These are phyloP conservation scores for Bombus impatiens DNA, from an alignment of 1,140 invertebrate species.

Conservation along the genomic window DNA sequence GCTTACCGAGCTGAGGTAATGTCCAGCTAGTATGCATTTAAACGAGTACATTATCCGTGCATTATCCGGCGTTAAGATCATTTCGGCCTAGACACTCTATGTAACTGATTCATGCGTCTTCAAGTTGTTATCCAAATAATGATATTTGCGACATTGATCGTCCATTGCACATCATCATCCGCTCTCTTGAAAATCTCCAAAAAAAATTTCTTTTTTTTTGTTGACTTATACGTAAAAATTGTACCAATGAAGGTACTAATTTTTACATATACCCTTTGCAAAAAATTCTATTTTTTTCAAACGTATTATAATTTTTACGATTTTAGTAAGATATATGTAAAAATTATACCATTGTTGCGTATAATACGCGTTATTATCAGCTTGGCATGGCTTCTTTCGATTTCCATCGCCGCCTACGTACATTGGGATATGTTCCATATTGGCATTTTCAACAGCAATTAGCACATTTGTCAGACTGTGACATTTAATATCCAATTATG, in stretches of 20 bases:
- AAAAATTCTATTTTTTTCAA: not conserved
- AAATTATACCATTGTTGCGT: not conserved
- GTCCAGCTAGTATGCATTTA: constrained; percentile 79
- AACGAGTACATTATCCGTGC: constrained; percentile 77
- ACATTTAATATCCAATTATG: constrained; percentile 26
- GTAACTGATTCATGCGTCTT: constrained; percentile 65
- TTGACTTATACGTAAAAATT: not conserved
- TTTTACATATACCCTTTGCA: not conserved
- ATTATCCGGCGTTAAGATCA: constrained; percentile 64
- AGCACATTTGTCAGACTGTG: constrained; percentile 2
- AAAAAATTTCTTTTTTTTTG: not conserved
- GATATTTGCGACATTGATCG: constrained; percentile 34
- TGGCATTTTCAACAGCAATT: constrained; percentile 24
- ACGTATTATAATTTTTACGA: not conserved
- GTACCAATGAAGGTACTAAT: not conserved
- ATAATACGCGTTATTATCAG: not conserved
- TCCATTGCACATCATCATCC: not conserved
- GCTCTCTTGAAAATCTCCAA: not conserved
- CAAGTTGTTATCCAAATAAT: constrained; percentile 44
- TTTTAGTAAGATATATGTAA: not conserved
- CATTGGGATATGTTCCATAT: not conserved
- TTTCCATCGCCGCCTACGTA: not conserved
- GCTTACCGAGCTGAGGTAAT: constrained; percentile 69
- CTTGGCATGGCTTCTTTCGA: not conserved
- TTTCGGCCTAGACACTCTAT: constrained; percentile 24